A percentile compares a stretch with the other conserved stretches of the same genome.
Conservation (phyloP, 2,888 invertebrate genomes). For the Drosophila paranaensis region DNA sequence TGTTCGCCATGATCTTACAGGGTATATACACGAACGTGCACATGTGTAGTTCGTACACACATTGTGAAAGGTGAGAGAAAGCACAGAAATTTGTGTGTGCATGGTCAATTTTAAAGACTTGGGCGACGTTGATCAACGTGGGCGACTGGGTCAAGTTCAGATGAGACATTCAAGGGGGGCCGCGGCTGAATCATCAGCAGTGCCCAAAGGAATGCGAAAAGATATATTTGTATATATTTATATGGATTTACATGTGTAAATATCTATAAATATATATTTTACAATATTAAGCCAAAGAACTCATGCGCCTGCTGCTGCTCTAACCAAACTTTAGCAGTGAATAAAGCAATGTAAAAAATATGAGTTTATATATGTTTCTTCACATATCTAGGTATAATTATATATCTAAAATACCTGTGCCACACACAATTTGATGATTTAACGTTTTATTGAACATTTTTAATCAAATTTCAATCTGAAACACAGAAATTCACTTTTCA, state of each 20-base stretch:
- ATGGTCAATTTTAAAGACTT: constrained; percentile 12
- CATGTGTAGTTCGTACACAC: neutral
- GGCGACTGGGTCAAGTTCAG: constrained; percentile 76
- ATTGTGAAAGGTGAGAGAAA: constrained; percentile 7
- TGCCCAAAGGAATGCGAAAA: neutral
- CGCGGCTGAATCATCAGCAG: constrained; percentile 57
- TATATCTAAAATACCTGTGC: neutral
- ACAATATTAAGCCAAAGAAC: neutral
- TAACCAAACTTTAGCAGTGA: neutral
- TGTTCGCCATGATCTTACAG: neutral
- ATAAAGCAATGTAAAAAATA: too few relatives aligned
- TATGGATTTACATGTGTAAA: neutral
- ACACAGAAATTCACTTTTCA: neutral
- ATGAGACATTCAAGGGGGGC: constrained; percentile 47
- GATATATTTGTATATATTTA: constrained; percentile 12
- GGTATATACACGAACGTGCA: neutral
- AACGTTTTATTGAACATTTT: neutral
- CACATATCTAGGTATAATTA: neutral
- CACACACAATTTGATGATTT: neutral
- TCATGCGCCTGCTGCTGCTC: neutral
- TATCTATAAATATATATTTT: too few relatives aligned
- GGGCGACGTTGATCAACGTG: constrained; percentile 53
- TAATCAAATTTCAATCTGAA: neutral
- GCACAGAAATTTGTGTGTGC: constrained; percentile 16
- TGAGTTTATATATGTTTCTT: neutral